Conservation (phyloP, 2,888 invertebrate genomes). For the Folsomia manolachei region DNA sequence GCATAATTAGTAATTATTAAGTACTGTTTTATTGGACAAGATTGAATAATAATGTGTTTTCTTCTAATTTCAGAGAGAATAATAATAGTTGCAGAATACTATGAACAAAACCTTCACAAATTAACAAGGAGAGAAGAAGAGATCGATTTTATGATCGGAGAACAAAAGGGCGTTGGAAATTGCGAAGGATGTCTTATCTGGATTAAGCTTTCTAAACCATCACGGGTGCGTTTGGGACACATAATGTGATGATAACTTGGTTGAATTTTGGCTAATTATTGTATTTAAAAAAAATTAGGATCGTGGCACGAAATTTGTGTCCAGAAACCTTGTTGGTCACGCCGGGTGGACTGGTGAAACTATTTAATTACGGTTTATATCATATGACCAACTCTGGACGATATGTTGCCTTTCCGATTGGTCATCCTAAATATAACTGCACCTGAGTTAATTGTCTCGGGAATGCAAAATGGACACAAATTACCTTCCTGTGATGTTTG, state of each 20-base stretch:
- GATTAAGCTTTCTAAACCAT: constrained; percentile 69
- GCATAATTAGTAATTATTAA: neutral
- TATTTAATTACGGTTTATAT: constrained; percentile 91
- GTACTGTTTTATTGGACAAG: constrained; percentile 9
- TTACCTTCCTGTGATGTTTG: constrained; percentile 70
- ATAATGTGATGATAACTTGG: neutral
- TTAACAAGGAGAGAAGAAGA: constrained; percentile 27
- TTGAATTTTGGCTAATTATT: neutral
- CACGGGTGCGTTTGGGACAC: constrained; percentile 52
- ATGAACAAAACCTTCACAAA: constrained; percentile 54
- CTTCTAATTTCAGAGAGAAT: constrained; percentile 66
- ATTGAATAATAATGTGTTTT: constrained; percentile 11
- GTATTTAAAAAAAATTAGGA: neutral
- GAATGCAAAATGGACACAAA: constrained; percentile 54
- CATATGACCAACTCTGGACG: constrained; percentile 83
- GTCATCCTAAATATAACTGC: constrained; percentile 74
- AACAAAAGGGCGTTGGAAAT: constrained; percentile 61
- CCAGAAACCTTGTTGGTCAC: constrained; percentile 74
- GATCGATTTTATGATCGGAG: constrained; percentile 19
- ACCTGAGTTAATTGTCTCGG: constrained; percentile 73
- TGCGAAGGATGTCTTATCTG: constrained; percentile 70
- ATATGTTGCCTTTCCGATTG: constrained; percentile 81
- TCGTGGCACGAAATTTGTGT: constrained; percentile 74
- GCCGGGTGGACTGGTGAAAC: constrained; percentile 67
- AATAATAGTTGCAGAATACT: constrained; percentile 77